Evolutionary conservation across 2,888 invertebrate species (phyloP).

Genomic region (Brassicogethes aeneus): DNA sequence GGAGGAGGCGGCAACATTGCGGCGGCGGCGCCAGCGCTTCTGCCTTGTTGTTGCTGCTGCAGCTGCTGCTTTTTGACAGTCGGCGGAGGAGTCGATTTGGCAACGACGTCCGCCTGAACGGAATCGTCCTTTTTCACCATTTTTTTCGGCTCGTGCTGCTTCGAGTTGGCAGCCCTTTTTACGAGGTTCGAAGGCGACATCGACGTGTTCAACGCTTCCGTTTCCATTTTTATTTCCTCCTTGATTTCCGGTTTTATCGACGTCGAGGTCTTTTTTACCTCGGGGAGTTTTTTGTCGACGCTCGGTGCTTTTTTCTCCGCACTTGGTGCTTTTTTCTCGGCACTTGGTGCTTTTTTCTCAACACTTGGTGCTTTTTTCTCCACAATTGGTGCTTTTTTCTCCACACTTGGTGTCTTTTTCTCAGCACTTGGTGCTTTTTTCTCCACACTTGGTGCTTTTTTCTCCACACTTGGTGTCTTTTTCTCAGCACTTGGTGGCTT

Average conservation of each 20-base stretch:
- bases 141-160: constrained; percentile 46
- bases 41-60: constrained; percentile 25
- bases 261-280: neutral
- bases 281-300: neutral
- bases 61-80: constrained; percentile 13
- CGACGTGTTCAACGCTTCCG: constrained; percentile 1
- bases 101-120: constrained; percentile 8
- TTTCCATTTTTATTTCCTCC: constrained; percentile 6
- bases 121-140: constrained; percentile 22
- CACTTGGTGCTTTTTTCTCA: no score
- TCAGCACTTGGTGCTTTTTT: no score
- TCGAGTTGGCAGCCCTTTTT: constrained; percentile 56
- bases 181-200: constrained; percentile 54
- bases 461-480: no score
- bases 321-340: no score
- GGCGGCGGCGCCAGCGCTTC: constrained; percentile 39
- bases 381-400: no score
- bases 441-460: no score
- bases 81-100: no score
- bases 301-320: no score
- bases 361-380: no score
- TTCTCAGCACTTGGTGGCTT: no score
- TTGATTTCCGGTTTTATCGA: constrained; percentile 2
- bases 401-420: no score
- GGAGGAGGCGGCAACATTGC: no score